These are phyloP conservation scores for Meandrusa payeni DNA, from an alignment of 2,888 invertebrate genomes.

Conservation along the genomic window DNA sequence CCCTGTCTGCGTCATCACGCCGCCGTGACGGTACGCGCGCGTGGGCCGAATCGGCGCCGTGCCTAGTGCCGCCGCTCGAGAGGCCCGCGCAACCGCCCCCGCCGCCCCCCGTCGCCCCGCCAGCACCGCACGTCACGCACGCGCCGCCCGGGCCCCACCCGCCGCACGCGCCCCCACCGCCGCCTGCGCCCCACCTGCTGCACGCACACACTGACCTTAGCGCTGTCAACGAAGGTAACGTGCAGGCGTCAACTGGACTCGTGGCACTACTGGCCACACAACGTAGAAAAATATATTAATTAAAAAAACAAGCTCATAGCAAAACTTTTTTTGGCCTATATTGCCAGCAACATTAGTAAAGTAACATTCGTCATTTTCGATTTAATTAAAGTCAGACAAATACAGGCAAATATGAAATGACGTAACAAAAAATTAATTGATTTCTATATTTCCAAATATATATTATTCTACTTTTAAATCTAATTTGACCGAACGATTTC, in stretches of 20 bases:
- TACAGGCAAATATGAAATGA: too few species aligned
- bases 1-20: constrained; percentile 38
- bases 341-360: too few species aligned
- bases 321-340: too few species aligned
- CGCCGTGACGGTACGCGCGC: constrained; percentile 33
- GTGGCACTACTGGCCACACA: too few species aligned
- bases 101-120: constrained; percentile 30
- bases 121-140: constrained; percentile 44
- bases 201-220: constrained; percentile 60
- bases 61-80: constrained; percentile 57
- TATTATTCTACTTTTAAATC: too few species aligned
- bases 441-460: too few species aligned
- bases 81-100: constrained; percentile 60
- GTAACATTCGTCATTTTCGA: too few species aligned
- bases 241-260: constrained; percentile 57
- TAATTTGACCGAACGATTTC: too few species aligned
- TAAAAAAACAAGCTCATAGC: background rate
- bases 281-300: background rate
- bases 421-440: too few species aligned
- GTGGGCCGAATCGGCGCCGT: constrained; percentile 64
- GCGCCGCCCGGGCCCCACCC: too few species aligned
- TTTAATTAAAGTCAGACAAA: too few species aligned
- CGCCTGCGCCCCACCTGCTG: constrained; percentile 26
- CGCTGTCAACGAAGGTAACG: constrained; percentile 78
- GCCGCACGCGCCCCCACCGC: constrained; percentile 26